Base-by-base conservation (phyloP, 2,888 invertebrate genomes). In the Amblyjoppa proteus region DNA sequence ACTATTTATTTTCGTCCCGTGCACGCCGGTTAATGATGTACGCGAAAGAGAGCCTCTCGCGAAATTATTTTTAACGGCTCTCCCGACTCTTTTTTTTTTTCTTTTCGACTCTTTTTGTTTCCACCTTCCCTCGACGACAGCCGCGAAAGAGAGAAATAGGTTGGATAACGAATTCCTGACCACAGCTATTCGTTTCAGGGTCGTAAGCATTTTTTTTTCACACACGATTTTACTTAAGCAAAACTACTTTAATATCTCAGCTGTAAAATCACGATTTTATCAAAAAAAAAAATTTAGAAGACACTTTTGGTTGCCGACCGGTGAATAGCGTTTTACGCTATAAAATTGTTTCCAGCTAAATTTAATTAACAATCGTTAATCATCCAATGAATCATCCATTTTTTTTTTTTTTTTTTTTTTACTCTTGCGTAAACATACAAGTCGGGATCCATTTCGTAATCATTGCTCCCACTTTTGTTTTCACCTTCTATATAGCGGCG, bases 1-100 rank as follows among this genome's bases (percentile, higher is more conserved):
- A 80, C 87, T 66, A 86, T 90, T 89, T 91, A 91, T 91, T 91
- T 89, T 88, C 85, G 90, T 89, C 89, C 84, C 82, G 11, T 6
- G 76, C 81, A 38, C 74, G 73, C 83, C 83, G 80, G 89, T 89
- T 91, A 90, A 91, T 87, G 90, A 89, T 89, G 87, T 87, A 82
- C 88, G 88, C 85, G 85, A 89, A 75, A 83, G 64, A 69, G 79
- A 83, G 77, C 45, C 45, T 80, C 84, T 81, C 64, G 80, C 76
- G 58, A 83, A 85, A 84, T 85, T 88, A 88, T 88, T 88, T 86
- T 84, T 81, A 87, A 78, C 86, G 56, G 58, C 11, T 53, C 77
- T 28, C 53, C 61, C 53, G 51, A 28, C 58, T 41, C 28, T 25
- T n/a, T 70, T 81, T 78, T 53, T 64, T 16, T 20, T 69, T 69